phyloP scores from a whole-genome alignment of 2,797 vertebrate genomes.

The Threskiornis aethiopicus region DNA sequence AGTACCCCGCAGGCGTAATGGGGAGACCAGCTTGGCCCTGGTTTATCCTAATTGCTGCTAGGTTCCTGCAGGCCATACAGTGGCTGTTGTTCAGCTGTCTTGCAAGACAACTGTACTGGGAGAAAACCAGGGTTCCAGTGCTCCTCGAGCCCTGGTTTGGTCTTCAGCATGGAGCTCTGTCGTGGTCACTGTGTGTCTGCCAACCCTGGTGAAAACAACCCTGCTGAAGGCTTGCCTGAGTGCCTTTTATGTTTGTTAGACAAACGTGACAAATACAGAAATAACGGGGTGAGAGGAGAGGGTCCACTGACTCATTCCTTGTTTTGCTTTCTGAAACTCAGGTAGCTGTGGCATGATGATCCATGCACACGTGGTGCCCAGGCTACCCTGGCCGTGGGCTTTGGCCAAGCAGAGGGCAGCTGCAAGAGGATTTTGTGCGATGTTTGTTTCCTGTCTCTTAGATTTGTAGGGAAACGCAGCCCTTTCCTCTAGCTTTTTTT shows the following conservation, averaged over 20 bases:
- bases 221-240: background rate
- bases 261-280: background rate
- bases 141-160: background rate
- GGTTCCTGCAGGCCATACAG: background rate
- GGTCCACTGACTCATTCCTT: background rate
- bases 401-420: background rate
- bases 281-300: background rate
- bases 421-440: background rate
- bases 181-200: background rate
- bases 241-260: background rate
- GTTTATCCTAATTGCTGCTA: background rate
- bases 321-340: background rate
- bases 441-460: background rate
- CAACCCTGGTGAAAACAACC: background rate
- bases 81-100: background rate
- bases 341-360: background rate
- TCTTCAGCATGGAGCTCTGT: background rate
- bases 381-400: background rate
- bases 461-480: background rate
- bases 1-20: fast-evolving
- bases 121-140: background rate
- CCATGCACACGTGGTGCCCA: background rate
- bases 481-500: conserved; percentile 21
- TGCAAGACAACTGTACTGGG: background rate
- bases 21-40: background rate